phyloP scores from a whole-genome alignment of 2,888 invertebrate genomes.

The Coremacera marginata region DNA sequence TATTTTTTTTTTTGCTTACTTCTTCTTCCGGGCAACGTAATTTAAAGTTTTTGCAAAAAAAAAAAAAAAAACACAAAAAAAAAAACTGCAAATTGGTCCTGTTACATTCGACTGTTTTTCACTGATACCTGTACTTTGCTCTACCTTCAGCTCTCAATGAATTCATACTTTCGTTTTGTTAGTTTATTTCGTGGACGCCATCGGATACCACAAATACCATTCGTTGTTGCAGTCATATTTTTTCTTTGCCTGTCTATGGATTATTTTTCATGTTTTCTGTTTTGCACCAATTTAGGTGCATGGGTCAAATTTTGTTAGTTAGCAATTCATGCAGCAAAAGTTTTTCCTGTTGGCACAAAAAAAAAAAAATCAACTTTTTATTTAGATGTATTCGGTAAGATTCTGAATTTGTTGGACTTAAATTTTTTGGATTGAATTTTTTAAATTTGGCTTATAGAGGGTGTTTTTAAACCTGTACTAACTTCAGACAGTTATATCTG shows the following conservation, averaged over 20 bases:
- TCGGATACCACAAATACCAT: neutral
- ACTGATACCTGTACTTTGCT: neutral
- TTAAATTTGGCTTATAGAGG: too few relatives aligned
- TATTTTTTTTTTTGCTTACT: neutral
- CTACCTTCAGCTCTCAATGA: neutral
- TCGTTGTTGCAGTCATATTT: neutral
- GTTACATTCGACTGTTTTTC: neutral
- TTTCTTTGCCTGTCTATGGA: neutral
- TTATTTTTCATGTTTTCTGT: neutral
- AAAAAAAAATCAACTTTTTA: too few relatives aligned
- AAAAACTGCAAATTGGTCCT: neutral
- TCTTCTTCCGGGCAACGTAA: neutral
- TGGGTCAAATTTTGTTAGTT: too few relatives aligned
- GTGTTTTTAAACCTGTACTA: too few relatives aligned
- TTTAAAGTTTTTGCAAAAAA: neutral
- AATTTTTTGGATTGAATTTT: too few relatives aligned
- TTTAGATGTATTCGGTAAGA: too few relatives aligned
- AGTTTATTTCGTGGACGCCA: neutral
- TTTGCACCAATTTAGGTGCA: too few relatives aligned
- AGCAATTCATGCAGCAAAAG: too few relatives aligned
- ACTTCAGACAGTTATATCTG: too few relatives aligned
- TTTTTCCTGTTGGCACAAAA: neutral
- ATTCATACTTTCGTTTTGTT: neutral
- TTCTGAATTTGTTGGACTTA: too few relatives aligned
- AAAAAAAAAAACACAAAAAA: too few relatives aligned